Evolutionary conservation across 2,113 vertebrate genomes (phyloP).

Genomic region (Nerophis lumbriciformis): DNA sequence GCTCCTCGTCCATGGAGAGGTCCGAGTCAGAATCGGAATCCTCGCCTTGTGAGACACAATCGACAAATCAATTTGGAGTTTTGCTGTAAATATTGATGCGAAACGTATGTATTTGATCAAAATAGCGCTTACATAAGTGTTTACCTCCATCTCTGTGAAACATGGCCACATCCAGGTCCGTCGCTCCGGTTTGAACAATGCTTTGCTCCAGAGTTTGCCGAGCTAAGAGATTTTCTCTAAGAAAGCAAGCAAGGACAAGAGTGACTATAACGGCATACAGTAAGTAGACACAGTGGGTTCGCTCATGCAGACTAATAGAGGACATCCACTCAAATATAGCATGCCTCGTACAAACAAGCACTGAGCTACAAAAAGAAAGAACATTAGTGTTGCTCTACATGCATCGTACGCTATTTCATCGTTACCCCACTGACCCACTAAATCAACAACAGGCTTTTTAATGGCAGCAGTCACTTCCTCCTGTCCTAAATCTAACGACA

Average conservation of each 20-base stretch:
- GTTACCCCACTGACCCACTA: constrained; percentile 53
- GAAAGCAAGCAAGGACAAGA: constrained; percentile 14
- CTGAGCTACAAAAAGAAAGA: constrained; percentile 24
- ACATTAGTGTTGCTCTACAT: constrained; percentile 60
- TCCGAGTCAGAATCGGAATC: constrained; percentile 95
- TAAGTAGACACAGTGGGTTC: constrained; percentile 1
- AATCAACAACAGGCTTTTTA: constrained; percentile 21
- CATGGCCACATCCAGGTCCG: constrained; percentile 94
- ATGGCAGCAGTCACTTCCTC: constrained; percentile 9
- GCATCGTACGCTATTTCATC: constrained; percentile 31
- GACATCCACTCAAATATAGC: constrained; percentile 1
- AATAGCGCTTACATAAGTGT: constrained; percentile 7
- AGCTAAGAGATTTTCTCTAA: constrained; percentile 85
- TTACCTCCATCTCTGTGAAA: constrained; percentile 94
- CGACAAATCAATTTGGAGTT: background rate
- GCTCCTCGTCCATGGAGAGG: constrained; percentile 93
- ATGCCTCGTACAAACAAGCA: constrained; percentile 12
- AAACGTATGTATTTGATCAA: background rate
- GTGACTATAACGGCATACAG: background rate
- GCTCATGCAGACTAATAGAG: constrained; percentile 3
- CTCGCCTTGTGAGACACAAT: constrained; percentile 69
- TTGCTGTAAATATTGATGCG: background rate
- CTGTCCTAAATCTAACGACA: constrained; percentile 8
- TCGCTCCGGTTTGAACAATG: constrained; percentile 85
- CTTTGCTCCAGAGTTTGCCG: constrained; percentile 87